Evolutionary conservation across 2,113 vertebrate species (phyloP).

Genomic region (Gasterosteus nipponicus): DNA sequence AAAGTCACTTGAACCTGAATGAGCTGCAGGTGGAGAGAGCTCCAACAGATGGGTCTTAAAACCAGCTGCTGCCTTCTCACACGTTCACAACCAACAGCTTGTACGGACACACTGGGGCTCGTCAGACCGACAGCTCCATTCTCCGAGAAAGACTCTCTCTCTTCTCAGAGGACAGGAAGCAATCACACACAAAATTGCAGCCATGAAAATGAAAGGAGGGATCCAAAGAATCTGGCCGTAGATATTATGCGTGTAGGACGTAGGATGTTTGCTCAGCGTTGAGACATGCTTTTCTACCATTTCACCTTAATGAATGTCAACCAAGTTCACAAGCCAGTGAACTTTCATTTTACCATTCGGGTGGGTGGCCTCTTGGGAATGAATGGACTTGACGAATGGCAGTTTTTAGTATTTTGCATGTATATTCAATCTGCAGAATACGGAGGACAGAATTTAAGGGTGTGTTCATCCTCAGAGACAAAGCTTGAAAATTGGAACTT

Average conservation of each 20-base stretch:
- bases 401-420: too few species aligned
- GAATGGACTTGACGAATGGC: conserved; percentile 27
- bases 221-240: conserved; percentile 43
- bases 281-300: conserved; percentile 28
- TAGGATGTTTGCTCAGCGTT: conserved; percentile 22
- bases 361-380: conserved; percentile 26
- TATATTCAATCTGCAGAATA: not conserved
- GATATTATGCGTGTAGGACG: conserved; percentile 52
- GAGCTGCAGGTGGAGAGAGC: conserved; percentile 17
- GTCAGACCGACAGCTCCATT: conserved; percentile 12
- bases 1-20: conserved; percentile 30
- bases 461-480: conserved; percentile 7
- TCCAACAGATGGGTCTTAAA: conserved; percentile 41
- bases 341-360: conserved; percentile 41
- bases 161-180: conserved; percentile 55
- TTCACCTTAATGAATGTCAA: conserved; percentile 43
- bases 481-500: not conserved
- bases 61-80: conserved; percentile 30
- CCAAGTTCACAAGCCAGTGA: conserved; percentile 33
- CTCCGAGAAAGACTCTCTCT: conserved; percentile 44
- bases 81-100: too few species aligned
- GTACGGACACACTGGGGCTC: conserved; percentile 1
- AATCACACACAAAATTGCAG: conserved; percentile 65
- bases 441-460: not conserved
- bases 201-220: conserved; percentile 32